phyloP scores from a whole-genome alignment of 2,113 vertebrate genomes.

The Gnathonemus echidnorhynchus region DNA sequence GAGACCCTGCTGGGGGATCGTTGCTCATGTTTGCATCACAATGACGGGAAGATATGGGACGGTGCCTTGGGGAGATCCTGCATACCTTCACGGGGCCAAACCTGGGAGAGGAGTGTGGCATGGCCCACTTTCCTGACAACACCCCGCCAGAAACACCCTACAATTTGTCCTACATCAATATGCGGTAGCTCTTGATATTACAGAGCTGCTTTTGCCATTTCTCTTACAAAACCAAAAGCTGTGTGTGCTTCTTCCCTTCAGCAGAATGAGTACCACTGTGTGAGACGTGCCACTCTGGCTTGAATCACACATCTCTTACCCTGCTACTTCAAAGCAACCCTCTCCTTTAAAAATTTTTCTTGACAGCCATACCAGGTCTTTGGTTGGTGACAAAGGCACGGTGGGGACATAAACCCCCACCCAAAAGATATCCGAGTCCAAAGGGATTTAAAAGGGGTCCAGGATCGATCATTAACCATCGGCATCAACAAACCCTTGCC shows the following conservation, averaged over 20 bases:
- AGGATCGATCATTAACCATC: background rate
- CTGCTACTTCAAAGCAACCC: conserved; percentile 1
- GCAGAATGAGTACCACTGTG: background rate
- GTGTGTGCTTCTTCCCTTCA: background rate
- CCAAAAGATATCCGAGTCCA: background rate
- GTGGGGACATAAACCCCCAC: background rate
- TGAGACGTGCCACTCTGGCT: background rate
- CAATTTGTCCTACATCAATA: background rate
- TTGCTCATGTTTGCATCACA: background rate
- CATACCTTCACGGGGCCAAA: background rate
- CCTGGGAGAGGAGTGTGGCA: background rate
- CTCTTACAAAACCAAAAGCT: background rate
- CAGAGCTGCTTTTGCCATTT: background rate
- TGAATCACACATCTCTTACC: background rate
- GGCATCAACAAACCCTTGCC: background rate
- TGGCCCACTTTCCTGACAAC: background rate
- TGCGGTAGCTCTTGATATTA: background rate
- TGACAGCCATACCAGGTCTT: background rate
- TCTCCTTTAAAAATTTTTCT: background rate
- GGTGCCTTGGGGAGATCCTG: background rate
- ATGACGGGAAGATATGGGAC: background rate
- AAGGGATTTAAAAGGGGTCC: background rate
- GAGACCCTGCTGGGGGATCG: background rate
- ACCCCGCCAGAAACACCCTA: background rate
- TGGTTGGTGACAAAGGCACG: background rate